These are phyloP conservation scores for Osmoderma eremita DNA, from an alignment of 2,888 invertebrate species.

Conservation along the genomic window DNA sequence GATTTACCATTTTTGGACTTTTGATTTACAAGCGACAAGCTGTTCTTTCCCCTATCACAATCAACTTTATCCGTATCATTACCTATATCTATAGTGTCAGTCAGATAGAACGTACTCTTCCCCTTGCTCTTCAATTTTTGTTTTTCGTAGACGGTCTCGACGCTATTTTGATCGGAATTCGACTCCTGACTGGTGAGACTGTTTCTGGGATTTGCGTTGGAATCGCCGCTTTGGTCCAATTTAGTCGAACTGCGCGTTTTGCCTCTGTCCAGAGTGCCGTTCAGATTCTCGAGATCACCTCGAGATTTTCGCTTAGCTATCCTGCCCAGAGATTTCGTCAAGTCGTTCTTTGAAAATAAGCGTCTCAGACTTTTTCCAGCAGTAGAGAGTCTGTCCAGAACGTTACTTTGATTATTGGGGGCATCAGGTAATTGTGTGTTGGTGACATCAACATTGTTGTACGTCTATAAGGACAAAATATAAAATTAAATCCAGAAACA, in stretches of 20 bases:
- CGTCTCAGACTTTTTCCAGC: slow-evolving; percentile 73
- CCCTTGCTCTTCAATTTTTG: slow-evolving; percentile 59
- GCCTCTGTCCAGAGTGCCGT: slow-evolving; percentile 22
- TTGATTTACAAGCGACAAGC: slow-evolving; percentile 49
- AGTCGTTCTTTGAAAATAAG: slow-evolving; percentile 67
- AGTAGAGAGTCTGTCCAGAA: slow-evolving; percentile 72
- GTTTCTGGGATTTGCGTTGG: slow-evolving; percentile 11
- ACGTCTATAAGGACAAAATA: slow-evolving; percentile 56
- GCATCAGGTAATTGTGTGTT: slow-evolving; percentile 71
- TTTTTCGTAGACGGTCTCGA: slow-evolving; percentile 43
- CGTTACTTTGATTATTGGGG: slow-evolving; percentile 67
- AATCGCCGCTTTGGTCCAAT: slow-evolving; percentile 18
- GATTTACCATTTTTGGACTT: slow-evolving; percentile 49
- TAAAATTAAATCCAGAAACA: neutral
- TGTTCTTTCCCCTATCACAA: slow-evolving; percentile 61
- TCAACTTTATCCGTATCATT: slow-evolving; percentile 50
- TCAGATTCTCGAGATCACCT: slow-evolving; percentile 52
- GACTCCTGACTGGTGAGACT: slow-evolving; percentile 36
- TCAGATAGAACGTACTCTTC: slow-evolving; percentile 78
- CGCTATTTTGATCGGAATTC: slow-evolving; percentile 19
- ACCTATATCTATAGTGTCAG: slow-evolving; percentile 74
- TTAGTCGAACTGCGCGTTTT: slow-evolving; percentile 36
- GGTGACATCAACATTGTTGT: slow-evolving; percentile 66
- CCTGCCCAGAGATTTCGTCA: slow-evolving; percentile 68
- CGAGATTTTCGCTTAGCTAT: slow-evolving; percentile 63